phyloP scores from a whole-genome alignment of 1,140 invertebrate species.

The Chymomyza costata region DNA sequence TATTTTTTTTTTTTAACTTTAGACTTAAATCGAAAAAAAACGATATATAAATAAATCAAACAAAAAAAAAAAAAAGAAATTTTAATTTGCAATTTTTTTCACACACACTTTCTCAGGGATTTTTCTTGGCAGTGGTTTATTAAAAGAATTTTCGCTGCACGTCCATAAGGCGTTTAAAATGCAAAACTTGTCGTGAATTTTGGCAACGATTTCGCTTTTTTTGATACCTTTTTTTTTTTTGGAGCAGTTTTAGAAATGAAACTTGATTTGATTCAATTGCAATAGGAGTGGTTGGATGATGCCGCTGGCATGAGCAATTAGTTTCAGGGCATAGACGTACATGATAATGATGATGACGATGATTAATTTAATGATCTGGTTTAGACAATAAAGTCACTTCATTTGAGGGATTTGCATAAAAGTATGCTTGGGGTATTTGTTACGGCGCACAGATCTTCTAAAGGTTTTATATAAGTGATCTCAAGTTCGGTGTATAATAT shows the following conservation, averaged over 20 bases:
- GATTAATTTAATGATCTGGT: too few species aligned
- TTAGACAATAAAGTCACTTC: too few species aligned
- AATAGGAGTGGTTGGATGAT: constrained; percentile 9
- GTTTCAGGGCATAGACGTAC: too few species aligned
- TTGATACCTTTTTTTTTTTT: constrained; percentile 18
- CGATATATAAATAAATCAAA: too few species aligned
- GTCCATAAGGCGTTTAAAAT: constrained; percentile 21
- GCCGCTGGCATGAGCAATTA: constrained; percentile 35
- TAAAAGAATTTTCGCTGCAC: constrained; percentile 4
- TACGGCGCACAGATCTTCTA: too few species aligned
- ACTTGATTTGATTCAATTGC: constrained; percentile 8
- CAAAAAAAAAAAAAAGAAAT: too few species aligned
- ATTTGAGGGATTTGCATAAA: too few species aligned
- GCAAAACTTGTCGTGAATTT: constrained; percentile 20
- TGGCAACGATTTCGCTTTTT: constrained; percentile 7
- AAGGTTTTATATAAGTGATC: too few species aligned
- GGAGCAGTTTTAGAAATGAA: constrained; percentile 18
- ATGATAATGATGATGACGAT: too few species aligned
- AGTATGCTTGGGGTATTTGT: too few species aligned
- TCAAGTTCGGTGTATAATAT: too few species aligned
- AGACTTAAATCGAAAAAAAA: too few species aligned
- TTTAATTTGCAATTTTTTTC: background rate
- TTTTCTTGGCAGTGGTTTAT: background rate
- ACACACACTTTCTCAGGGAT: constrained; percentile 20
- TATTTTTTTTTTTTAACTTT: constrained; percentile 4